These are phyloP conservation scores for Uria lomvia DNA, from an alignment of 2,113 vertebrate species.

Conservation along the genomic window DNA sequence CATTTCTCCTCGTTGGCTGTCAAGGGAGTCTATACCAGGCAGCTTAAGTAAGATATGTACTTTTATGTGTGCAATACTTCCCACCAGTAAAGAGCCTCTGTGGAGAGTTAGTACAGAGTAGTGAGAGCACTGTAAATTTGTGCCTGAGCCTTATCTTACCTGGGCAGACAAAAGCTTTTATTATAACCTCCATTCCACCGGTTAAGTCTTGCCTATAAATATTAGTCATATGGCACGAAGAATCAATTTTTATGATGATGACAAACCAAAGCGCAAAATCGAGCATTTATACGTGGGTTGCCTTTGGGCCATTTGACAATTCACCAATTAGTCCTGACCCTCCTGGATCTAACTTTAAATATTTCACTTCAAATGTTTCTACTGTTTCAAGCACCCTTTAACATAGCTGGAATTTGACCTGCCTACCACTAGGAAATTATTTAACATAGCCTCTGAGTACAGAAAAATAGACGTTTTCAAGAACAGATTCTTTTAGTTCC, in stretches of 20 bases:
- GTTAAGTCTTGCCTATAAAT: slow-evolving; percentile 3
- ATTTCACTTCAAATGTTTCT: slow-evolving; percentile 25
- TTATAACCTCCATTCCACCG: not conserved
- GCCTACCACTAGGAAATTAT: not conserved
- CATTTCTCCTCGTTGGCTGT: not conserved
- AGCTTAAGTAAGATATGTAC: not conserved
- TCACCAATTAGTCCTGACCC: slow-evolving; percentile 18
- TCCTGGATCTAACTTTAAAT: slow-evolving; percentile 21
- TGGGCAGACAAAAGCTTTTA: slow-evolving; percentile 22
- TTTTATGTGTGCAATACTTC: not conserved
- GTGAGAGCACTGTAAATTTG: not conserved
- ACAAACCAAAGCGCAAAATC: slow-evolving; percentile 47
- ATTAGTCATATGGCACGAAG: slow-evolving; percentile 15
- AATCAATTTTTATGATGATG: slow-evolving; percentile 44
- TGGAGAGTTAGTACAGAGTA: not conserved
- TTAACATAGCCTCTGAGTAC: not conserved
- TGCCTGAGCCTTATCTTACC: not conserved
- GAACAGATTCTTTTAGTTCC: not conserved
- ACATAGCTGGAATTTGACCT: slow-evolving; percentile 31
- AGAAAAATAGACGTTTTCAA: not conserved
- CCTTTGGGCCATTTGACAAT: slow-evolving; percentile 42
- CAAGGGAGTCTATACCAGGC: not conserved
- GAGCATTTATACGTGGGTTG: slow-evolving; percentile 26
- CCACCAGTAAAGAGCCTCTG: not conserved
- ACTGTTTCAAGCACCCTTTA: slow-evolving; percentile 8